These are phyloP conservation scores for Chrysodeixis includens DNA, from an alignment of 2,888 invertebrate species.

Conservation along the genomic window DNA sequence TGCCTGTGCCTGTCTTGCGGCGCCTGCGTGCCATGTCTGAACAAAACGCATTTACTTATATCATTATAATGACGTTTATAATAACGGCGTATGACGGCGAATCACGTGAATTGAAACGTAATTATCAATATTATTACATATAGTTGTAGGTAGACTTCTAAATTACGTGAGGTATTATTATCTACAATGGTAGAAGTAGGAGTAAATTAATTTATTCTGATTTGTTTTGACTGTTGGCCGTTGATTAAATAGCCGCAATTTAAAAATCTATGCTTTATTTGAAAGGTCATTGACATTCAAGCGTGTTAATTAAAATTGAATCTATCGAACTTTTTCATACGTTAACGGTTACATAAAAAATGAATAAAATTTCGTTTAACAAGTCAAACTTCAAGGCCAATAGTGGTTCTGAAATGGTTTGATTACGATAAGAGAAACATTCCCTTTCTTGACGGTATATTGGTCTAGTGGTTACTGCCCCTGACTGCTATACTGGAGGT, in stretches of 20 bases:
- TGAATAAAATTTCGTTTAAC: too few relatives aligned
- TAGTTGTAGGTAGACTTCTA: too few relatives aligned
- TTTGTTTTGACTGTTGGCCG: not conserved
- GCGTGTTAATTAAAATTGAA: not conserved
- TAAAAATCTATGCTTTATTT: not conserved
- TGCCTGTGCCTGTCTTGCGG: constrained; percentile 92
- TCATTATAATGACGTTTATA: not conserved
- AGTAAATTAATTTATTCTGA: not conserved
- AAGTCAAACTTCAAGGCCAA: too few relatives aligned
- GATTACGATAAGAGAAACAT: too few relatives aligned
- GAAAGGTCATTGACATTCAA: not conserved
- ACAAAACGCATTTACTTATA: constrained; percentile 38
- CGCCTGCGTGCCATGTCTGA: constrained; percentile 93
- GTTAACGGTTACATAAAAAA: not conserved
- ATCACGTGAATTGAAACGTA: not conserved
- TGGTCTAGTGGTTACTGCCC: too few relatives aligned
- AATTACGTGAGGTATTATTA: too few relatives aligned
- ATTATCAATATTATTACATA: not conserved
- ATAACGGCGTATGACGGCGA: not conserved
- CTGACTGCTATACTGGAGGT: too few relatives aligned
- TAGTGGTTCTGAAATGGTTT: too few relatives aligned
- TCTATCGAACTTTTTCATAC: not conserved
- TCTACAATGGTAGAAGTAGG: not conserved
- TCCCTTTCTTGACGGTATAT: too few relatives aligned
- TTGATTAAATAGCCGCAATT: not conserved